Conservation (phyloP, 2,888 invertebrate species). For the Synergus itoensis region DNA sequence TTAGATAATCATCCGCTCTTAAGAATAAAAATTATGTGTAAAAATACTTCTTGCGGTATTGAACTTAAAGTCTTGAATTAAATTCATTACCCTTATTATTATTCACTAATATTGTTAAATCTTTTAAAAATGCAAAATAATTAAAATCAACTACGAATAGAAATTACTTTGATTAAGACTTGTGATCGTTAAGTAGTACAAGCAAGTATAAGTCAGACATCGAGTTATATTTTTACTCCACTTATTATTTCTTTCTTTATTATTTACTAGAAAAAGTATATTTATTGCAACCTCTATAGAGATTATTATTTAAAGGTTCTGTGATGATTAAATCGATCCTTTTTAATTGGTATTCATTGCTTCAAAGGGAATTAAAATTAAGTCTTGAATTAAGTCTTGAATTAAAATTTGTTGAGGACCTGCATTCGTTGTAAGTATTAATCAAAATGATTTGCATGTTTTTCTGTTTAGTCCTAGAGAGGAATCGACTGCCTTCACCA, state of each 20-base stretch:
- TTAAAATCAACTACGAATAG: background rate
- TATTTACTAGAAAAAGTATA: background rate
- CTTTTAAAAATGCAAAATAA: background rate
- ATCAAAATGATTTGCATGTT: background rate
- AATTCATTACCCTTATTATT: background rate
- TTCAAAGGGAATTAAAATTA: background rate
- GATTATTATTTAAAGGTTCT: background rate
- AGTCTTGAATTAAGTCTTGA: too few relatives aligned
- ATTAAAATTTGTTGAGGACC: too few relatives aligned
- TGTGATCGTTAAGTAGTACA: background rate
- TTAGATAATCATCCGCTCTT: background rate
- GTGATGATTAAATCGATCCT: background rate
- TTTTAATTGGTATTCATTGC: background rate
- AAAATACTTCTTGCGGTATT: background rate
- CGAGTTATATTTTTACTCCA: too few relatives aligned
- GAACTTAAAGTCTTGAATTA: too few relatives aligned
- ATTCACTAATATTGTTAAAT: background rate
- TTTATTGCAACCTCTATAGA: background rate
- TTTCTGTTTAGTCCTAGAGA: constrained; percentile 75
- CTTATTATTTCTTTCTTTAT: too few relatives aligned
- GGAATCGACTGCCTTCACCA: constrained; percentile 85
- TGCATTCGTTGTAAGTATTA: background rate
- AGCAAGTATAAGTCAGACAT: background rate
- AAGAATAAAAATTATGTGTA: background rate
- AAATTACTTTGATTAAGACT: background rate